Conservation (phyloP, 2,888 invertebrate species). For the Ypsolopha scabrella region DNA sequence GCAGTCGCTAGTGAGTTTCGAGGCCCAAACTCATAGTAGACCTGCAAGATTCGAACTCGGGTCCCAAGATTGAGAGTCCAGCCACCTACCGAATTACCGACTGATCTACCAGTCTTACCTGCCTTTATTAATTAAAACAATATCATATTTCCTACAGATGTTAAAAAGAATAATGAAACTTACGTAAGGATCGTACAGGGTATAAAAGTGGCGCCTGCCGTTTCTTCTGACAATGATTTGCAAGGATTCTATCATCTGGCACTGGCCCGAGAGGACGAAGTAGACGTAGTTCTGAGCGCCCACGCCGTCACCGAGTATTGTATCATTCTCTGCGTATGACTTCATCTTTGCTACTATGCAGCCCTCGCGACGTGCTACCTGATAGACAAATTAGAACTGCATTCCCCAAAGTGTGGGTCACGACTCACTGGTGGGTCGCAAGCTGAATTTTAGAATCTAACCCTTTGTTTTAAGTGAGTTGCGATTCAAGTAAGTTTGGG, state of each 20-base stretch:
- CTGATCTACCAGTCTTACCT: too few relatives aligned
- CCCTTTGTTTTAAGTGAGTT: too few relatives aligned
- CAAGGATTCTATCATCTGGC: constrained; percentile 72
- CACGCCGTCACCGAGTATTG: constrained; percentile 61
- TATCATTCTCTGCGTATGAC: constrained; percentile 64
- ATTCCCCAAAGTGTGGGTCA: too few relatives aligned
- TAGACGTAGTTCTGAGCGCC: constrained; percentile 62
- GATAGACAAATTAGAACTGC: constrained; percentile 1
- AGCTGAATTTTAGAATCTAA: too few relatives aligned
- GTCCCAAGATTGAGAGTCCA: too few relatives aligned
- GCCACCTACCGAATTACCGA: too few relatives aligned
- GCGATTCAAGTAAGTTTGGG: too few relatives aligned
- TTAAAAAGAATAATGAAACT: neutral
- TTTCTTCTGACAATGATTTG: constrained; percentile 41
- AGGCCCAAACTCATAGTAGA: too few relatives aligned
- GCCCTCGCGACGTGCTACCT: constrained; percentile 72
- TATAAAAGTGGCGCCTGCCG: constrained; percentile 10
- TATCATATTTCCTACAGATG: neutral
- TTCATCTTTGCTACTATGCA: constrained; percentile 75
- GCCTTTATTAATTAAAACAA: too few relatives aligned
- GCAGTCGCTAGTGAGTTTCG: too few relatives aligned
- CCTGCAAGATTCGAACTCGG: too few relatives aligned
- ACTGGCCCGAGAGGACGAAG: constrained; percentile 71
- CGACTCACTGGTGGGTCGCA: too few relatives aligned
- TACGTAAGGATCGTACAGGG: constrained; percentile 1